Percentiles rank a stretch among this genome's conserved stretches.
These are phyloP conservation scores for Siniperca undulata DNA, from an alignment of 2,797 vertebrate species.

Conservation along the genomic window DNA sequence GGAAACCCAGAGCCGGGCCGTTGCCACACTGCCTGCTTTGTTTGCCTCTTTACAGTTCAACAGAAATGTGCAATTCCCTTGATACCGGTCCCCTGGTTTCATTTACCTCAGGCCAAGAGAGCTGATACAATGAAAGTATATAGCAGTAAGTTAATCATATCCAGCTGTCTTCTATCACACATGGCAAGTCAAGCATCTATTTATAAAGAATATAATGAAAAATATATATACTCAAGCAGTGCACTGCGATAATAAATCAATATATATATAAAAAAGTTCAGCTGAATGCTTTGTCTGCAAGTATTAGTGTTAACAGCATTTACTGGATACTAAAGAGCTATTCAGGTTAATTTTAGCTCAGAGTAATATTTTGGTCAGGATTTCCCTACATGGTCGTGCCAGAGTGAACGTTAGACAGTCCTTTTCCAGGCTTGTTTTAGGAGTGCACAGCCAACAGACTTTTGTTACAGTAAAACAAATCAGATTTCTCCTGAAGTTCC, in stretches of 20 bases:
- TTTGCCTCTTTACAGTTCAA: conserved; percentile 74
- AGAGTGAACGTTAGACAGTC: conserved; percentile 69
- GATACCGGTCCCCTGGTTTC: conserved; percentile 75
- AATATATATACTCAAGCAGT: conserved; percentile 53
- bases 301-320: conserved; percentile 55
- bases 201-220: conserved; percentile 71
- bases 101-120: conserved; percentile 83
- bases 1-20: conserved; percentile 39
- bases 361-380: conserved; percentile 78
- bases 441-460: conserved; percentile 43
- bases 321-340: conserved; percentile 55
- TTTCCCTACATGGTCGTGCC: conserved; percentile 81
- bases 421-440: conserved; percentile 63
- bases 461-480: conserved; percentile 61
- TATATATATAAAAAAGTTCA: conserved; percentile 53
- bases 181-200: conserved; percentile 77
- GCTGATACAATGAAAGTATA: conserved; percentile 83
- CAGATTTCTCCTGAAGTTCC: conserved; percentile 43
- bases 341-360: conserved; percentile 78
- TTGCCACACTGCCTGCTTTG: conserved; percentile 83
- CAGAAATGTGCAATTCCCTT: conserved; percentile 78
- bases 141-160: conserved; percentile 81
- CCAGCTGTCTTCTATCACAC: conserved; percentile 83
- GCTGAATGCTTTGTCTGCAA: conserved; percentile 57
- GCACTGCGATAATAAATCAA: conserved; percentile 60